These are phyloP conservation scores for Anhinga anhinga DNA, from an alignment of 2,113 vertebrate genomes.

Conservation along the genomic window DNA sequence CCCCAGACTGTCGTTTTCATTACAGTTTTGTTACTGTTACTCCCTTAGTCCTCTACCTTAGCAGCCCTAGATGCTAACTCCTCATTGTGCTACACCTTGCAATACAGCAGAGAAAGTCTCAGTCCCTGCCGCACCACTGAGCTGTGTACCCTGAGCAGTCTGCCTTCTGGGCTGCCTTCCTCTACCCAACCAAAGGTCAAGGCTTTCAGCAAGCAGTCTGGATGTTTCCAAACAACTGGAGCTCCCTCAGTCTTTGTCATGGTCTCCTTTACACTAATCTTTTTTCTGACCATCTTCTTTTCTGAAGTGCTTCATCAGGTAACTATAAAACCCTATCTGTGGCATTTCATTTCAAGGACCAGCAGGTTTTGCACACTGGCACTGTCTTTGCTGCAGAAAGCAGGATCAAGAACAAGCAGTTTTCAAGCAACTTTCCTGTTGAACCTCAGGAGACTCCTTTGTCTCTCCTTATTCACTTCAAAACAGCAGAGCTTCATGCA, in stretches of 20 bases:
- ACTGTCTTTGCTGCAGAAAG: not conserved
- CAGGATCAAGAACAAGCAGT: not conserved
- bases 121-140: not conserved
- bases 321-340: not conserved
- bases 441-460: not conserved
- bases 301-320: not conserved
- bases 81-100: not conserved
- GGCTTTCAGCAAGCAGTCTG: not conserved
- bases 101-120: not conserved
- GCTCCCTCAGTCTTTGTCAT: not conserved
- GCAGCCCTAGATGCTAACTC: not conserved
- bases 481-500: not conserved
- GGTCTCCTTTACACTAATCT: not conserved
- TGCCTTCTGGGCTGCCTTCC: not conserved
- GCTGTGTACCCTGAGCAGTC: not conserved
- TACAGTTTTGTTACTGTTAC: not conserved
- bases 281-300: not conserved
- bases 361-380: not conserved
- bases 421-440: not conserved
- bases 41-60: not conserved
- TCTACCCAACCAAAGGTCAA: not conserved
- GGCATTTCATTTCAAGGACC: not conserved
- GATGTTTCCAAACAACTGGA: not conserved
- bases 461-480: not conserved
- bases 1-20: not conserved